Percentiles rank a stretch among this genome's conserved stretches.
Conservation (phyloP, 2,797 vertebrate species). For the Sebastes vulpes region DNA sequence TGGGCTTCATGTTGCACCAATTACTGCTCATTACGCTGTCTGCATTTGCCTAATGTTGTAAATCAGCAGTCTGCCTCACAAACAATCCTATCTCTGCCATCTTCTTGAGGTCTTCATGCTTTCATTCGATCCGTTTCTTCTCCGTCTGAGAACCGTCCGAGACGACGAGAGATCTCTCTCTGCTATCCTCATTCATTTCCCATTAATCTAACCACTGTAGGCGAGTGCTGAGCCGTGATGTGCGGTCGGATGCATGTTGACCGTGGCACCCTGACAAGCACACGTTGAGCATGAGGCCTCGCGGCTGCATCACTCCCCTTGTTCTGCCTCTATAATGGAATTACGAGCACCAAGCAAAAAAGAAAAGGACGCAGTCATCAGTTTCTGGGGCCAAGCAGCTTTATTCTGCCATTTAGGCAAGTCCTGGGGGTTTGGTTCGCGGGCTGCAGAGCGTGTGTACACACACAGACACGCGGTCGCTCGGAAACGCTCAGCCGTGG, state of each 20-base stretch:
- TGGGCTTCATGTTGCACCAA: conserved; percentile 55
- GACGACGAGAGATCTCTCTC: neutral
- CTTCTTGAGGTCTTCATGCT: neutral
- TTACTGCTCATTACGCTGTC: conserved; percentile 44
- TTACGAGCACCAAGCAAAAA: conserved; percentile 61
- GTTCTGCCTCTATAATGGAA: conserved; percentile 76
- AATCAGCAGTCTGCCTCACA: conserved; percentile 31
- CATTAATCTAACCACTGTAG: conserved; percentile 24
- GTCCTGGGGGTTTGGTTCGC: conserved; percentile 57
- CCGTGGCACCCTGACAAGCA: conserved; percentile 71
- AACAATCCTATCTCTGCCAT: conserved; percentile 1
- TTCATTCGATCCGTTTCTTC: neutral
- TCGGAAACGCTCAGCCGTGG: conserved; percentile 75
- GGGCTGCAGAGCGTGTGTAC: conserved; percentile 27
- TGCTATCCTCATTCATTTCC: conserved; percentile 3
- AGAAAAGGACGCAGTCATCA: conserved; percentile 74
- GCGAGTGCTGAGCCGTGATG: conserved; percentile 42
- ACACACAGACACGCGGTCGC: conserved; percentile 28
- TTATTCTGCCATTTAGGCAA: conserved; percentile 68
- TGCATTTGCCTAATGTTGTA: conserved; percentile 42
- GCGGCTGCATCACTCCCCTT: conserved; percentile 56
- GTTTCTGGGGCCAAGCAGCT: conserved; percentile 69
- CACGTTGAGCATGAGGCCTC: conserved; percentile 62
- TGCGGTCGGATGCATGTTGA: conserved; percentile 55
- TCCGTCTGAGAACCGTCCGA: neutral